A percentile compares a stretch with the other conserved stretches of the same genome.
These are phyloP conservation scores for Cephalotes varians DNA, from an alignment of 2,888 invertebrate genomes.

Conservation along the genomic window DNA sequence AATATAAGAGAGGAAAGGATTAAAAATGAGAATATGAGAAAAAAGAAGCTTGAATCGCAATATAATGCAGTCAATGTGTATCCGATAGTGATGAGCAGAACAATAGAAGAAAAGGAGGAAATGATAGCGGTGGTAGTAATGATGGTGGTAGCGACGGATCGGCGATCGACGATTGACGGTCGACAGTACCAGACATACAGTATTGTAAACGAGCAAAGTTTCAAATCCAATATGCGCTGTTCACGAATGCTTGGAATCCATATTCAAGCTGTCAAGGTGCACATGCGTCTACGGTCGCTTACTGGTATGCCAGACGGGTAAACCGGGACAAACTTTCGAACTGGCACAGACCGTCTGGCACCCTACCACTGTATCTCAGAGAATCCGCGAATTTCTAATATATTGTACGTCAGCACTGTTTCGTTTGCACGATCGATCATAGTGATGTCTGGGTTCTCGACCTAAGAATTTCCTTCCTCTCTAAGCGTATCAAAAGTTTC, in stretches of 20 bases:
- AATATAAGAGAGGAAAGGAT: too few relatives aligned
- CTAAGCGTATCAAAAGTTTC: constrained; percentile 49
- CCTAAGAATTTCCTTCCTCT: constrained; percentile 64
- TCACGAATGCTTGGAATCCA: constrained; percentile 69
- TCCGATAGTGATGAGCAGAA: too few relatives aligned
- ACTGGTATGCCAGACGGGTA: constrained; percentile 78
- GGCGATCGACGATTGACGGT: constrained; percentile 19
- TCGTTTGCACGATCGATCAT: constrained; percentile 65
- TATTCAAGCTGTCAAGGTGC: constrained; percentile 80
- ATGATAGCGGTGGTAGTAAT: not conserved
- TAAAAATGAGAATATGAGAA: not conserved
- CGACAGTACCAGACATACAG: constrained; percentile 64
- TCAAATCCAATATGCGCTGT: constrained; percentile 77
- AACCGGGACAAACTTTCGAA: constrained; percentile 85
- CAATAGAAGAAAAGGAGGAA: not conserved
- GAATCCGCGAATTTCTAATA: constrained; percentile 73
- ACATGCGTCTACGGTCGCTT: constrained; percentile 72
- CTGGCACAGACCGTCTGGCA: constrained; percentile 84
- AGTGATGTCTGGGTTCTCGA: constrained; percentile 55
- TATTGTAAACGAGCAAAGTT: constrained; percentile 79
- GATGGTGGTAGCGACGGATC: constrained; percentile 14
- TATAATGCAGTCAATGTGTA: too few relatives aligned
- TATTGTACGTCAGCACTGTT: constrained; percentile 71
- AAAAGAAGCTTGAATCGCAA: not conserved
- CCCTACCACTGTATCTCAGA: constrained; percentile 68